phyloP scores from a whole-genome alignment of 2,888 invertebrate genomes.

The Tipula confusa region DNA sequence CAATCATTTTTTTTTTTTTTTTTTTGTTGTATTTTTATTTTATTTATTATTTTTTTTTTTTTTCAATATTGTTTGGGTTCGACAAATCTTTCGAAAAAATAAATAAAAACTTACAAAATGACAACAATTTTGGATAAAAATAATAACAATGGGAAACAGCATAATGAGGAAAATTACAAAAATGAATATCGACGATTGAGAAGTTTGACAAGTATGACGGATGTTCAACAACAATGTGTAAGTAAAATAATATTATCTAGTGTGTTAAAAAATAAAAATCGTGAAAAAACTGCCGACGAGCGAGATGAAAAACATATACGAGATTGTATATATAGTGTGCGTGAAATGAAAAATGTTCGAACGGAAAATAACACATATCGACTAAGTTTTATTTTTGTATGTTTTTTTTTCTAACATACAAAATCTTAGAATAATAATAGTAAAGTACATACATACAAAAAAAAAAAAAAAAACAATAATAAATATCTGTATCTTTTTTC shows the following conservation, averaged over 20 bases:
- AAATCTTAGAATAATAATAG: not conserved
- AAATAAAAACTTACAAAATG: not conserved
- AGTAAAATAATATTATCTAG: conserved; percentile 46
- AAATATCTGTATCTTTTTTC: conserved; percentile 49
- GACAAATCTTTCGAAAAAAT: no score
- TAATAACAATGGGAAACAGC: not conserved
- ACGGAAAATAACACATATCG: not conserved
- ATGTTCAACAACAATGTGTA: conserved; percentile 65
- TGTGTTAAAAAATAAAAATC: not conserved
- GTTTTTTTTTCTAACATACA: not conserved
- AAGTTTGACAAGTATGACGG: conserved; percentile 63
- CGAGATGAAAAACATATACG: not conserved
- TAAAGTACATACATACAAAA: not conserved
- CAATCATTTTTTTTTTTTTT: not conserved
- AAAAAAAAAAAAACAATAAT: not conserved
- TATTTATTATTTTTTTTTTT: no score
- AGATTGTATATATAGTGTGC: no score
- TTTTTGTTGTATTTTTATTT: not conserved
- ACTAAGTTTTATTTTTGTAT: not conserved
- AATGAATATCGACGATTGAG: conserved; percentile 66
- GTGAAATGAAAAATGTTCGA: not conserved
- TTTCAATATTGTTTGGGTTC: no score
- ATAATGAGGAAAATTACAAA: conserved; percentile 50
- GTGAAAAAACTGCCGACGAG: not conserved
- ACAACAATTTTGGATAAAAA: not conserved